Evolutionary conservation across 2,888 invertebrate species (phyloP), one percentile per base, ranked within the genome.

Genomic region (Meiosimyza platycephala): DNA sequence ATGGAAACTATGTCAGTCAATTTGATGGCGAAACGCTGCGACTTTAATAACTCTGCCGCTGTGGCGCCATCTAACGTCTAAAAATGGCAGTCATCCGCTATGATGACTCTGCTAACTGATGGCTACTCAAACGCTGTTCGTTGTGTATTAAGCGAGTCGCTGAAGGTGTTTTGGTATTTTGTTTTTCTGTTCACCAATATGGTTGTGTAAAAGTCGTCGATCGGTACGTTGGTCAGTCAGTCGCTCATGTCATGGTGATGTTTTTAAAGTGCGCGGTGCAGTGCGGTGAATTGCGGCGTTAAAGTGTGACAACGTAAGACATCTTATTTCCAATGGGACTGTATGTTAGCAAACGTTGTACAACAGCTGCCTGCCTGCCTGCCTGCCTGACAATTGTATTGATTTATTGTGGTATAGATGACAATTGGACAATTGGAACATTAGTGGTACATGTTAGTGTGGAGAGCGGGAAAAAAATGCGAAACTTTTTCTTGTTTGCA

Each of bases 261-360:
- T 28, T 28, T 28, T 28, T 28, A 28, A 28, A 28, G 28, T 28
- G 28, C 28, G 28, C 28, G 28, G 28, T 28, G 28, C 28, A 28
- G 28, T 28, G 28, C 28, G 4, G 28, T 3, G 3, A 28, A 28
- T 28, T 28, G 28, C 28, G 28, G 16, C 67, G 48, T 65, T 59
- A 82, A 82, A 83, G 82, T 77, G 75, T 77, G 79, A 76, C 77
- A 79, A 76, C 74, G 78, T 79, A 78, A 78, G 72, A 77, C 75
- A 78, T 77, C 79, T 80, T 78, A 80, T 80, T 81, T 78, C 83
- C 83, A 73, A 78, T 82, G 83, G 83, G 83, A 83, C 22, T 54
- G 66, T 15, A 13, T 54, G 18, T 16, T 28, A 13, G 48, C 22
- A 16, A 18, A 47, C 16, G 16, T 48, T 47, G 63, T 3, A 28